A percentile compares a stretch with the other conserved stretches of the same genome.
Conservation (phyloP, 2,888 invertebrate species). For the Brenthis daphne region DNA sequence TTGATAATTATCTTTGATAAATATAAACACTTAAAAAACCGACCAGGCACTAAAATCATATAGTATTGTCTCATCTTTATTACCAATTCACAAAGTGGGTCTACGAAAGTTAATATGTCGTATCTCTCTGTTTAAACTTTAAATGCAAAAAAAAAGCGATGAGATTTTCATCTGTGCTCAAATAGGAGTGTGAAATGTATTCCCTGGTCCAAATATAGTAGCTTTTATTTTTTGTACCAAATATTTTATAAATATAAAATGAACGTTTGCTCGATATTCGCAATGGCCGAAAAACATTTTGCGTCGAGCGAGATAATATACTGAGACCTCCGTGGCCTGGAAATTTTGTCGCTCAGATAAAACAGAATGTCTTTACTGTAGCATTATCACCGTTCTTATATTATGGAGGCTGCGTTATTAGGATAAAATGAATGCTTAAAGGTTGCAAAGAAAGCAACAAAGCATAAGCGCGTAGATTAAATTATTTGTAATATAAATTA, state of each 20-base stretch:
- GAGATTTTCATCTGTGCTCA: too few species aligned
- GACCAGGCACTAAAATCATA: too few species aligned
- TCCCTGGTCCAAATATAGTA: background rate
- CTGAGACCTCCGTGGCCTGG: slow-evolving; percentile 58
- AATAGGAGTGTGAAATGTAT: background rate
- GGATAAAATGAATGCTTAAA: slow-evolving; percentile 25
- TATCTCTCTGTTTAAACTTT: too few species aligned
- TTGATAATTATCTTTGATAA: too few species aligned
- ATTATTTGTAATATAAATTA: background rate
- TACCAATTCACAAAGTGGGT: too few species aligned
- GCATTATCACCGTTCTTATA: slow-evolving; percentile 46
- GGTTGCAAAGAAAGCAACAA: slow-evolving; percentile 7
- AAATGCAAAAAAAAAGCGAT: too few species aligned
- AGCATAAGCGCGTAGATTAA: slow-evolving; percentile 9
- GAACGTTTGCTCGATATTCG: slow-evolving; percentile 40
- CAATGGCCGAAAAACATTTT: slow-evolving; percentile 52
- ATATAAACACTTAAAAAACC: too few species aligned
- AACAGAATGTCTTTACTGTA: slow-evolving; percentile 62
- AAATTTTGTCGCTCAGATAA: slow-evolving; percentile 63
- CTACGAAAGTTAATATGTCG: too few species aligned
- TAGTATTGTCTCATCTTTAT: background rate
- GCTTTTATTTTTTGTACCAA: background rate
- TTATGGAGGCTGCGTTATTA: slow-evolving; percentile 36
- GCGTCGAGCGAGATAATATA: slow-evolving; percentile 64
- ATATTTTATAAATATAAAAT: slow-evolving; percentile 1